Conservation (phyloP, 2,888 invertebrate genomes). For the Thecophora atra region DNA sequence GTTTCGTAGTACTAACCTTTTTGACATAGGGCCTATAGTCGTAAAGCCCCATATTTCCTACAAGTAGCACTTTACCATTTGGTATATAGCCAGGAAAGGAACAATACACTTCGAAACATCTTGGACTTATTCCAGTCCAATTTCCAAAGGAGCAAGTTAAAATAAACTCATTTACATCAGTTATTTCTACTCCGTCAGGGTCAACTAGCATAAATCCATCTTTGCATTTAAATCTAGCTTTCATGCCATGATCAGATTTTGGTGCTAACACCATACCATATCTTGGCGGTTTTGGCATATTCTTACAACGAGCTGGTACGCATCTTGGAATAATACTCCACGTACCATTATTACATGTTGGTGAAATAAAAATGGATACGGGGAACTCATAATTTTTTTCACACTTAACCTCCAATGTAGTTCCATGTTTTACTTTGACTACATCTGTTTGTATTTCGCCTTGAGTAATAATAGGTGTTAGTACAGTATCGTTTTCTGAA, state of each 20-base stretch:
- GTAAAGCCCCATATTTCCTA: conserved; percentile 95
- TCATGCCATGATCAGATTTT: conserved; percentile 96
- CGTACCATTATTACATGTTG: conserved; percentile 92
- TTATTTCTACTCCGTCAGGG: conserved; percentile 68
- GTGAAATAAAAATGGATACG: conserved; percentile 75
- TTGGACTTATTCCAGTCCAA: conserved; percentile 90
- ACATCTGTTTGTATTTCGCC: conserved; percentile 66
- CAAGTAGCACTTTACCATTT: conserved; percentile 89
- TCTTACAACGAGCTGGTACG: conserved; percentile 83
- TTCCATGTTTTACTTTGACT: conserved; percentile 73
- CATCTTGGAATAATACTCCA: conserved; percentile 94
- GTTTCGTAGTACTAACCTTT: conserved; percentile 78
- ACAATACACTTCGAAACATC: conserved; percentile 90
- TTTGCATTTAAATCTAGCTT: conserved; percentile 91
- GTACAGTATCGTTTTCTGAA: conserved; percentile 61
- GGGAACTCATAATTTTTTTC: conserved; percentile 87
- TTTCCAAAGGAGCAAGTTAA: conserved; percentile 91
- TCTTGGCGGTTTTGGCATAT: conserved; percentile 84
- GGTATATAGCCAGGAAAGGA: conserved; percentile 90
- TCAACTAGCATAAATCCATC: conserved; percentile 90
- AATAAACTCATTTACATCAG: conserved; percentile 71
- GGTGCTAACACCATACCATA: conserved; percentile 97
- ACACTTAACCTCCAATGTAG: conserved; percentile 80
- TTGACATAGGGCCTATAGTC: conserved; percentile 94
- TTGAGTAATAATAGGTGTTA: conserved; percentile 58